Evolutionary conservation across 2,113 vertebrate species (phyloP), one percentile per base, ranked within the genome.

Genomic region (Neodontobutis hainanensis): DNA sequence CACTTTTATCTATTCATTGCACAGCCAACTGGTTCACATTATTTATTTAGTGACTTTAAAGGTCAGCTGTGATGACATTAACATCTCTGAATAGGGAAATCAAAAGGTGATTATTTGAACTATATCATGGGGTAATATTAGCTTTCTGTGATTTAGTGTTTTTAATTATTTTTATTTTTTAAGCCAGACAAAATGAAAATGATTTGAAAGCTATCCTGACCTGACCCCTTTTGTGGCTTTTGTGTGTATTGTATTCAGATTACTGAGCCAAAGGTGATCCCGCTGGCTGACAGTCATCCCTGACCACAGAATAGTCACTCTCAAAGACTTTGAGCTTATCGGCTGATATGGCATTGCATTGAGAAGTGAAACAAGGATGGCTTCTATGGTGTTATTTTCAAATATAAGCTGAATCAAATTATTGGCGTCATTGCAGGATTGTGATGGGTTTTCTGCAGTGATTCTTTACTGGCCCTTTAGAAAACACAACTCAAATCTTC

Each of bases 91-190:
- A 76, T 15, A 43, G 51, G 16, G 42, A 72, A 65, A 62, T 81
- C 65, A 77, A 49, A 68, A 80, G 73, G 69, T 72, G 66, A 74
- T 85, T 72, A 76, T 75, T 55, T 64, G 36, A 44, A 27, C 19
- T 27, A 27, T 27, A 27, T 27, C 19, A 27, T 27, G 19, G 19
- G 19, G 8, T 11, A 32, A 64, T 49, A 62, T 56, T 44, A 46
- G 35, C 56, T 58, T 44, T 43, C 65, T 53, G 35, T 27, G 48
- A 66, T 62, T 52, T 45, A 60, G 19, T 47, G 15, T 38, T 4
- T 15, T 5, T 46, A 42, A 46, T 5, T 4, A 2, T 35, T 7
- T 56, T 59, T 58, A 27, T 42, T 47, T 9, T 32, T 11, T 62
- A 61, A 36, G 56, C 27, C 42, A 0, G 19, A 14, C 62, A 1